Evolutionary conservation across 2,888 invertebrate genomes (phyloP).

Genomic region (Drosophila percnosoma): DNA sequence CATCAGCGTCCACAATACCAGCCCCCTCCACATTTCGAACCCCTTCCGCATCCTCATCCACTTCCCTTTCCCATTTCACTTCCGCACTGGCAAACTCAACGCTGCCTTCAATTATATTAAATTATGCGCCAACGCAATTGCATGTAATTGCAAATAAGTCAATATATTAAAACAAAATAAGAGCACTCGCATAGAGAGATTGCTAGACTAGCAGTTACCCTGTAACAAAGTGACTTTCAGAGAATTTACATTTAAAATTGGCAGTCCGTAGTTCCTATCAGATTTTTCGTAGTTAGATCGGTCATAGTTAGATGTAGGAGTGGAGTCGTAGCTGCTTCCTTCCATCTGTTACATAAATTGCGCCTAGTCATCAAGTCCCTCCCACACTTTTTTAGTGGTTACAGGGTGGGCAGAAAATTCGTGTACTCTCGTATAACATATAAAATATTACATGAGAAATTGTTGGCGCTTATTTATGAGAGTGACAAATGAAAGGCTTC

Average conservation of each 20-base stretch:
- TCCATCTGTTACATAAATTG: not conserved
- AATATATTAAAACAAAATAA: conserved; percentile 10
- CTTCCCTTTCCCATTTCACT: conserved; percentile 19
- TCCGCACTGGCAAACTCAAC: conserved; percentile 42
- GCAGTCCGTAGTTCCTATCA: too few species aligned
- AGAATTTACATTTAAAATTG: not conserved
- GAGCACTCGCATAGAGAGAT: not conserved
- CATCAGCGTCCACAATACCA: conserved; percentile 6
- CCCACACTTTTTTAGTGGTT: too few species aligned
- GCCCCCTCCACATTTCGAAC: conserved; percentile 6
- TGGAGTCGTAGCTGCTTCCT: not conserved
- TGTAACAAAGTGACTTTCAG: not conserved
- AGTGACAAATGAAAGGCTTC: conserved; percentile 73
- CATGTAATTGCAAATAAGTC: conserved; percentile 50
- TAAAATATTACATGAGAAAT: conserved; percentile 56
- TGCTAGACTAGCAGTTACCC: not conserved
- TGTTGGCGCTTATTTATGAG: conserved; percentile 57
- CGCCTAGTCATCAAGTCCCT: not conserved
- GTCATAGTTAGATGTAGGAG: too few species aligned
- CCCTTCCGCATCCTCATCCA: not conserved
- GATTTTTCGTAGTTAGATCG: not conserved
- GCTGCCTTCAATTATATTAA: conserved; percentile 64
- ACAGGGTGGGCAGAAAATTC: not conserved
- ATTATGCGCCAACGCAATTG: conserved; percentile 53
- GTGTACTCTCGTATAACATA: conserved; percentile 2